Conservation (phyloP, 1,140 invertebrate species). For the Aphelenchoides avenae region DNA sequence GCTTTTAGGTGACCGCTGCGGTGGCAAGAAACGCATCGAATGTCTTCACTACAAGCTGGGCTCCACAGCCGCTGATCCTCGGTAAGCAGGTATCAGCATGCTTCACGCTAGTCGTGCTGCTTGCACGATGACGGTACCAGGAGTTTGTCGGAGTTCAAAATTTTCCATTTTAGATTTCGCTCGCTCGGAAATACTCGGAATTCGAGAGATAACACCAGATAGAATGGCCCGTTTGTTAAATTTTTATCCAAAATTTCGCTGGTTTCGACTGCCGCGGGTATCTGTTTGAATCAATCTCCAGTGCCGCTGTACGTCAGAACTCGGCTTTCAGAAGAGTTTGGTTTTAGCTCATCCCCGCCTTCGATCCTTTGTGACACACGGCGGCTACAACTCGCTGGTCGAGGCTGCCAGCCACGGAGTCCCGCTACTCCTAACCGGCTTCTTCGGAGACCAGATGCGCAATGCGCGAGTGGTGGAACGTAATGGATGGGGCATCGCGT, state of each 20-base stretch:
- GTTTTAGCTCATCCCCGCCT: conserved; percentile 11
- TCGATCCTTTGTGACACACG: conserved; percentile 20
- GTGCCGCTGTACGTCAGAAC: too few species aligned
- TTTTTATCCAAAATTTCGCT: too few species aligned
- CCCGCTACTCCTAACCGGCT: conserved; percentile 16
- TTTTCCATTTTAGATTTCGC: too few species aligned
- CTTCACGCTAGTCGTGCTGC: too few species aligned
- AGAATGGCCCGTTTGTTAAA: background rate
- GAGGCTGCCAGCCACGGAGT: background rate
- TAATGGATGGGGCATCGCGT: conserved; percentile 21
- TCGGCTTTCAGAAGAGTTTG: too few species aligned
- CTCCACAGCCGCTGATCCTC: conserved; percentile 17
- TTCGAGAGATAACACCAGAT: background rate
- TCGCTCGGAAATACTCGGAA: too few species aligned
- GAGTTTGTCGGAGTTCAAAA: too few species aligned
- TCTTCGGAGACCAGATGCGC: conserved; percentile 21
- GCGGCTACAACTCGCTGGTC: conserved; percentile 15
- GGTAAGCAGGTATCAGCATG: conserved; percentile 3
- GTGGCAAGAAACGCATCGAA: conserved; percentile 1
- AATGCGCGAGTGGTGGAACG: conserved; percentile 14
- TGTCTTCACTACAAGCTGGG: conserved; percentile 19
- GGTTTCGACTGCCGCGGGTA: too few species aligned
- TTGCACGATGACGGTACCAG: too few species aligned
- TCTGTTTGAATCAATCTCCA: too few species aligned
- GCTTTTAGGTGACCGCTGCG: background rate